Percentiles rank a stretch among this genome's conserved stretches.
Conservation (phyloP, 2,113 vertebrate genomes). For the Myotis brandtii region DNA sequence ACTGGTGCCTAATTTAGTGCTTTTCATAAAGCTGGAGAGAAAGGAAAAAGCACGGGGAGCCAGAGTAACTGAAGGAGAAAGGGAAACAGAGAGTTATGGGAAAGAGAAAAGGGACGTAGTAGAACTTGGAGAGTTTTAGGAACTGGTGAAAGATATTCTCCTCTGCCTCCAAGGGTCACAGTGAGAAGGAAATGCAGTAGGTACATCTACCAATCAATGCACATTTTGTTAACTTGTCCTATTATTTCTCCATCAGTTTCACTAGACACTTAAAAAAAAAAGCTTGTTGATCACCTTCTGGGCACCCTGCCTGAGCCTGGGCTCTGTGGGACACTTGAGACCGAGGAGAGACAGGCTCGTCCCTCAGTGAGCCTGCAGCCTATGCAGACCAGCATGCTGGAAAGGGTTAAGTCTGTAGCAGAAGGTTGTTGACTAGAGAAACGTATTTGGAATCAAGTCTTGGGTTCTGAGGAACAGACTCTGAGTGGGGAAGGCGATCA, state of each 20-base stretch:
- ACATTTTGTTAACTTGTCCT: not conserved
- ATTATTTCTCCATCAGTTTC: not conserved
- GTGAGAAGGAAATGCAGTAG: not conserved
- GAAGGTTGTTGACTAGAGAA: not conserved
- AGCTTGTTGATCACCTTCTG: not conserved
- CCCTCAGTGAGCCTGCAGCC: not conserved
- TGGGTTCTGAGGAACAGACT: not conserved
- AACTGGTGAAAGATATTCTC: not conserved
- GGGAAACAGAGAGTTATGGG: not conserved
- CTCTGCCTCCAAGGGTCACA: not conserved
- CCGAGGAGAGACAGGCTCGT: not conserved
- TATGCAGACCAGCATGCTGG: rapidly evolving
- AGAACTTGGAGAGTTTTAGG: not conserved
- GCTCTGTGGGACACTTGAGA: not conserved
- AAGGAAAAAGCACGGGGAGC: not conserved
- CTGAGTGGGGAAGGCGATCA: not conserved
- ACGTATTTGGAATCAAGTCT: not conserved
- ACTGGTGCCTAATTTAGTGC: not conserved
- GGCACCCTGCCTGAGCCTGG: not conserved
- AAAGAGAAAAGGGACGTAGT: not conserved
- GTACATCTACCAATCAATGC: not conserved
- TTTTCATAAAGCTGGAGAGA: not conserved
- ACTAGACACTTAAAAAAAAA: not conserved
- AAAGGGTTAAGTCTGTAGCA: not conserved
- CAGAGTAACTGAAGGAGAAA: not conserved